phyloP scores from a whole-genome alignment of 1,140 invertebrate species.

The Portunus trituberculatus region DNA sequence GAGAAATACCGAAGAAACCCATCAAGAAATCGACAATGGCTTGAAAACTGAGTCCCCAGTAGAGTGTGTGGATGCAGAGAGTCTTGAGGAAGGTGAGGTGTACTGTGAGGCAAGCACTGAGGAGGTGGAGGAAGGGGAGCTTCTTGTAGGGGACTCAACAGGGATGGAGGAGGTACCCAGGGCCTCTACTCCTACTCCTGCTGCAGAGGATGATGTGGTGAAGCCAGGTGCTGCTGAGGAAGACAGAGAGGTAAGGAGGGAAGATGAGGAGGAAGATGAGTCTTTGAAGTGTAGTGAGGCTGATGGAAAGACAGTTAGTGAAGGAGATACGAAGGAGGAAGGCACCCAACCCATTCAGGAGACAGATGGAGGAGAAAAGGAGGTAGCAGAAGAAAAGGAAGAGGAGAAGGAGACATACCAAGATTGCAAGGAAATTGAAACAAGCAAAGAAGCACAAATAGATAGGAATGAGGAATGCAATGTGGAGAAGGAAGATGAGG shows the following conservation, averaged over 20 bases:
- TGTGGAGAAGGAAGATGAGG: too few relatives aligned
- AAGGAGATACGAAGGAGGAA: too few relatives aligned
- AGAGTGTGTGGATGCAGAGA: background rate
- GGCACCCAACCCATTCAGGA: too few relatives aligned
- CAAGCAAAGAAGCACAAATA: background rate
- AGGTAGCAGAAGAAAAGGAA: too few relatives aligned
- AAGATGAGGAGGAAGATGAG: too few relatives aligned
- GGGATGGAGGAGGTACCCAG: background rate
- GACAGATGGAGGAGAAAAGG: too few relatives aligned
- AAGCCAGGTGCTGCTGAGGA: background rate
- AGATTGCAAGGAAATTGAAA: background rate
- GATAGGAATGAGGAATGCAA: background rate
- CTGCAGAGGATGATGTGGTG: background rate
- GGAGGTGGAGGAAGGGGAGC: background rate
- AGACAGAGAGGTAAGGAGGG: background rate
- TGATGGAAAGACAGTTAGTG: too few relatives aligned
- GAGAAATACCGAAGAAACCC: background rate
- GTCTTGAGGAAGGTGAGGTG: background rate
- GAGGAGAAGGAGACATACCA: too few relatives aligned
- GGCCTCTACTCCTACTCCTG: background rate
- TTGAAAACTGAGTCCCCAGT: too few relatives aligned
- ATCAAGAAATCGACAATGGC: background rate
- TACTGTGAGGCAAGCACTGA: background rate
- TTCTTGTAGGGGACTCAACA: background rate
- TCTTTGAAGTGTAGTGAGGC: background rate